Evolutionary conservation across 2,797 vertebrate genomes (phyloP).

Genomic region (Pipistrellus pipistrellus): DNA sequence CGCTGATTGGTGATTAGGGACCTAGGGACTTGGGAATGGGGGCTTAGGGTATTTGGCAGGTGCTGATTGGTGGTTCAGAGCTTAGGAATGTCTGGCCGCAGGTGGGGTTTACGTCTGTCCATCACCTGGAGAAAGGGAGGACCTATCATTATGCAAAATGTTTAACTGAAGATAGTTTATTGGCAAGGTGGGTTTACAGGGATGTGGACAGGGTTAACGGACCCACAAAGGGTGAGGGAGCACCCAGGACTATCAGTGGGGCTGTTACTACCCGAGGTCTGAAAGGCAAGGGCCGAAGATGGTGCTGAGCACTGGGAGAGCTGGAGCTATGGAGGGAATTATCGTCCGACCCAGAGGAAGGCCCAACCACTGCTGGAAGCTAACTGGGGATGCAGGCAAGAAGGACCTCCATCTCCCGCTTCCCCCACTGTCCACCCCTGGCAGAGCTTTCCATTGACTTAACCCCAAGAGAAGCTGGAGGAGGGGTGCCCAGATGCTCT

Average conservation of each 20-base stretch:
- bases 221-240: background rate
- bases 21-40: too few species aligned
- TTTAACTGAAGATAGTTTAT: background rate
- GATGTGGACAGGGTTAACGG: background rate
- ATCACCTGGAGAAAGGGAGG: too few species aligned
- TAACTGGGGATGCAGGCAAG: background rate
- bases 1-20: too few species aligned
- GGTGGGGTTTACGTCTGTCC: too few species aligned
- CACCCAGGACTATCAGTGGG: too few species aligned
- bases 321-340: background rate
- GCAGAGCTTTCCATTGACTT: background rate
- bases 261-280: background rate
- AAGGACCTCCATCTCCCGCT: too few species aligned
- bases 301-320: background rate
- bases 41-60: too few species aligned
- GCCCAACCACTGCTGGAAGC: background rate
- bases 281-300: background rate
- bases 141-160: too few species aligned
- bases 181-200: background rate
- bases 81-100: too few species aligned
- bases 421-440: background rate
- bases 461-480: background rate
- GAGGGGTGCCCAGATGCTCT: background rate
- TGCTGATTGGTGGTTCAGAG: too few species aligned
- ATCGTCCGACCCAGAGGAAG: background rate